A percentile compares a stretch with the other conserved stretches of the same genome.
These are phyloP conservation scores for Sinodicranocentrus sp. DNA, from an alignment of 2,888 invertebrate genomes.

Conservation along the genomic window DNA sequence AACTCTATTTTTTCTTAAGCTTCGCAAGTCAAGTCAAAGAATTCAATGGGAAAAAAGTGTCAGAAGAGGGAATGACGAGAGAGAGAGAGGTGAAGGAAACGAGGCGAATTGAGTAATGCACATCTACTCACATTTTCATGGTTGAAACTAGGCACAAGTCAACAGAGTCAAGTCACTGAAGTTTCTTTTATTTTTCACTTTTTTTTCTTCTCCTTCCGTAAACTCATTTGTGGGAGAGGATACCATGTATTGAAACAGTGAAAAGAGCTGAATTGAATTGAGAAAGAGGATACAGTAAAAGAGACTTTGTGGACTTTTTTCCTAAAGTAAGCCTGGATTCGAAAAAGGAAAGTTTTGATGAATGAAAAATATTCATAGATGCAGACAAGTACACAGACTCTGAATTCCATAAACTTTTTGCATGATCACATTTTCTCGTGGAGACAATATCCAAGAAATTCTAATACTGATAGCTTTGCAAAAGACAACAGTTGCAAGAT, in stretches of 20 bases:
- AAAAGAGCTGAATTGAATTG: background rate
- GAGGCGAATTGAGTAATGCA: constrained; percentile 22
- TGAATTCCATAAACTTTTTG: background rate
- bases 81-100: constrained; percentile 14
- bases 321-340: background rate
- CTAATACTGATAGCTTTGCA: constrained; percentile 5
- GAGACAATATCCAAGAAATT: background rate
- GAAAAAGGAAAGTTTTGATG: background rate
- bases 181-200: background rate
- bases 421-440: constrained; percentile 12
- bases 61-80: constrained; percentile 28
- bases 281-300: background rate
- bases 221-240: constrained; percentile 23
- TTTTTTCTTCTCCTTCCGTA: constrained; percentile 1
- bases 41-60: constrained; percentile 16
- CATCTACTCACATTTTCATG: constrained; percentile 16
- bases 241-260: background rate
- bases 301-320: background rate
- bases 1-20: background rate
- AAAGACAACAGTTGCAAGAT: background rate
- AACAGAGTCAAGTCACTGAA: background rate
- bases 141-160: background rate
- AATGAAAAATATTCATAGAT: constrained; percentile 4
- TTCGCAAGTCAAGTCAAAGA: background rate
- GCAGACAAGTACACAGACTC: background rate